Evolutionary conservation across 2,113 vertebrate species (phyloP).

Genomic region (Cyprinus carpio): DNA sequence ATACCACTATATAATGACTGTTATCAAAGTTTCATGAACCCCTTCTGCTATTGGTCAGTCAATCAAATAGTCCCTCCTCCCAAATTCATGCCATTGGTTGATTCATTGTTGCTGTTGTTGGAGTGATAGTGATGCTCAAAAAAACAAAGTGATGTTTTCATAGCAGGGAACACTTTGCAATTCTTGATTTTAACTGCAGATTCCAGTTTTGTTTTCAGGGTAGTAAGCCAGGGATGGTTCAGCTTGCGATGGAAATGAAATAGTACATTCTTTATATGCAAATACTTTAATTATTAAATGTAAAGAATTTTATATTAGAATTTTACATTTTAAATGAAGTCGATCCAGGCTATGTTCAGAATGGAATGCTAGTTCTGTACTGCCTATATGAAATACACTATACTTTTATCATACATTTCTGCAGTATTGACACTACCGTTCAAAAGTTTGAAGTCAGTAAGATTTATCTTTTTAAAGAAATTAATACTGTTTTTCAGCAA

Average conservation of each 20-base stretch:
- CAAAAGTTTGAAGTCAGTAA: not conserved
- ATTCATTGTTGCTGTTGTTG: too few species aligned
- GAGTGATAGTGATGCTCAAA: too few species aligned
- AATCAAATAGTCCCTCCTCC: not conserved
- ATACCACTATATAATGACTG: not conserved
- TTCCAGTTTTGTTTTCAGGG: not conserved
- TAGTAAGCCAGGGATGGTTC: not conserved
- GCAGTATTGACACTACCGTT: not conserved
- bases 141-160: too few species aligned
- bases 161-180: too few species aligned
- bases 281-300: too few species aligned
- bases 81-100: not conserved
- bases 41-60: slow-evolving; percentile 1
- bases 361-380: not conserved
- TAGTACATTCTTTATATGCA: not conserved
- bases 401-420: not conserved
- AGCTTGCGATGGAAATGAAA: not conserved
- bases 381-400: not conserved
- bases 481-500: too few species aligned
- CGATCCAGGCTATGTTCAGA: not conserved
- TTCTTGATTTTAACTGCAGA: too few species aligned
- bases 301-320: not conserved
- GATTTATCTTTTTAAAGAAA: too few species aligned
- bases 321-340: too few species aligned
- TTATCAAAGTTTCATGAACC: not conserved